Evolutionary conservation across 1,140 invertebrate species (phyloP).

Genomic region (Microvelia longipes): DNA sequence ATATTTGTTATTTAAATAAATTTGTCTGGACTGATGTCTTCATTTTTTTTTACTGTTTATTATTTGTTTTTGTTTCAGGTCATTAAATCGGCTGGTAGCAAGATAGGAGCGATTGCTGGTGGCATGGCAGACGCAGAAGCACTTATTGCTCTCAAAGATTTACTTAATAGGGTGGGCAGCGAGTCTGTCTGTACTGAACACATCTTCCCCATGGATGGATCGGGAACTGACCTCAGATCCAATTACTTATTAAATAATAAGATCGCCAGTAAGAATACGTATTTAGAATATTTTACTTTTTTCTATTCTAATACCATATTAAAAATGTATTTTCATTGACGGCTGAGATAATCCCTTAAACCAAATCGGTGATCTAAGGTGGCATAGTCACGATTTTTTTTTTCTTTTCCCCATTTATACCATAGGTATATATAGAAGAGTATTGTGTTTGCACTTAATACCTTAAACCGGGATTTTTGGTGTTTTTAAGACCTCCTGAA

Average conservation of each 20-base stretch:
- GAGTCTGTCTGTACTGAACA: conserved; percentile 83
- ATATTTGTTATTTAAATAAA: no score
- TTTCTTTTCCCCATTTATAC: no score
- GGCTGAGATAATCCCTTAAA: background rate
- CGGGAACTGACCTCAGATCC: conserved; percentile 75
- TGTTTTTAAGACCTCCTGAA: no score
- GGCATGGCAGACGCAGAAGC: conserved; percentile 81
- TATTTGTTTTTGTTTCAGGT: conserved; percentile 31
- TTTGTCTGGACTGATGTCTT: no score
- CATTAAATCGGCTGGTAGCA: conserved; percentile 26
- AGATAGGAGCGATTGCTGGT: conserved; percentile 72
- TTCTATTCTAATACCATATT: background rate
- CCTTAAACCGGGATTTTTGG: no score
- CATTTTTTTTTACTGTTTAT: conserved; percentile 19
- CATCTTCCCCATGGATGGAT: conserved; percentile 63
- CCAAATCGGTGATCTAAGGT: background rate
- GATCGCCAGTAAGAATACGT: conserved; percentile 53
- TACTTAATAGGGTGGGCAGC: conserved; percentile 73
- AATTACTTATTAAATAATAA: conserved; percentile 82
- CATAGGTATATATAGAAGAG: no score
- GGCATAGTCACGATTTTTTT: no score
- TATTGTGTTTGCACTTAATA: no score
- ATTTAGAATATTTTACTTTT: background rate
- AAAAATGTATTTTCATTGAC: background rate
- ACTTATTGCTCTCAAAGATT: conserved; percentile 84